Percentiles rank a stretch among this genome's conserved stretches.
These are phyloP conservation scores for Eupristina koningsbergeri DNA, from an alignment of 1,140 invertebrate species.

Conservation along the genomic window DNA sequence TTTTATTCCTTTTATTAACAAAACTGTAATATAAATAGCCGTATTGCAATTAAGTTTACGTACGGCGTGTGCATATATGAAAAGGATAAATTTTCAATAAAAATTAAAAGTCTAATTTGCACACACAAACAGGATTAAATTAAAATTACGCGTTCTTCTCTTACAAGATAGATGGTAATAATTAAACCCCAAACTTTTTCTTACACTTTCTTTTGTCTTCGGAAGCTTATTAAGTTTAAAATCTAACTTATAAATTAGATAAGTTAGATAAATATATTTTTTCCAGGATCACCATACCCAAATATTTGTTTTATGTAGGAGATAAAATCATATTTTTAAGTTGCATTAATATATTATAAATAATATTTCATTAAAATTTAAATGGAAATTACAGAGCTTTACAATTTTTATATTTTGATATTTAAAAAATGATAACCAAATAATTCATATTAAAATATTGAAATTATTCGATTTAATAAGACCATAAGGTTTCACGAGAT, in stretches of 20 bases:
- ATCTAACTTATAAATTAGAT: constrained; percentile 41
- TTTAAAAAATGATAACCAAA: background rate
- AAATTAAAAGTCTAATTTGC: too few relatives aligned
- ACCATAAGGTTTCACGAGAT: background rate
- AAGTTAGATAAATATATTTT: constrained; percentile 2
- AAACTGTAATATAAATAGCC: too few relatives aligned
- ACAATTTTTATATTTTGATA: background rate
- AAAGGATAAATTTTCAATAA: too few relatives aligned
- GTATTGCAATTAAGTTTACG: too few relatives aligned
- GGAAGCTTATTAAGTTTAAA: constrained; percentile 28
- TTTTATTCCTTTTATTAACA: too few relatives aligned
- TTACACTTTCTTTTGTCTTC: background rate
- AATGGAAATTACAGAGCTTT: background rate
- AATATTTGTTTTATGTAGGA: constrained; percentile 32
- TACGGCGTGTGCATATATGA: too few relatives aligned
- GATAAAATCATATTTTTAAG: constrained; percentile 26
- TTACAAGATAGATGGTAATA: background rate
- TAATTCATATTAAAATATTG: constrained; percentile 1
- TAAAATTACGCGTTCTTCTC: background rate
- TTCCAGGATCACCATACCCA: background rate
- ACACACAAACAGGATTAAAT: too few relatives aligned
- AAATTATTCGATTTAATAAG: background rate
- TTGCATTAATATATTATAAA: constrained; percentile 3
- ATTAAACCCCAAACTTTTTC: constrained; percentile 7
- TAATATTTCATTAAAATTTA: constrained; percentile 8